Evolutionary conservation across 2,888 invertebrate genomes (phyloP).

Genomic region (Sepiola atlantica): DNA sequence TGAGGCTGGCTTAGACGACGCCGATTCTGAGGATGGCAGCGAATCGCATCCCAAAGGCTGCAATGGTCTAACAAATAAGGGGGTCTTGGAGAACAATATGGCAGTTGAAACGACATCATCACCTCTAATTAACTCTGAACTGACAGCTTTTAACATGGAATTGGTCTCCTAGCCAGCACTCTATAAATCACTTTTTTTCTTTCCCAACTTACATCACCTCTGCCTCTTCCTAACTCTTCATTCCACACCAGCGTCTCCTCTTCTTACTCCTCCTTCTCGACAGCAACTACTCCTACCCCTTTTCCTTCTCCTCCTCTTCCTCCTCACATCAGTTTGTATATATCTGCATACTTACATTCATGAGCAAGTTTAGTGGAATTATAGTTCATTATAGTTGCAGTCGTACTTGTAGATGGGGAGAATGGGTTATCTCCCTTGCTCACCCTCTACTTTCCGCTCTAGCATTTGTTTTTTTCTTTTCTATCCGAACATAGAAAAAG

Average conservation of each 20-base stretch:
- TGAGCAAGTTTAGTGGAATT: constrained; percentile 2
- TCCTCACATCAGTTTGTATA: not conserved
- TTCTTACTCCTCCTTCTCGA: not conserved
- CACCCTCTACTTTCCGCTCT: not conserved
- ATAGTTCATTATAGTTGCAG: constrained; percentile 2
- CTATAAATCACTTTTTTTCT: not conserved
- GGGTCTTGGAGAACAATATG: not conserved
- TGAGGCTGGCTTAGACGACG: constrained; percentile 47
- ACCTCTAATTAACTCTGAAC: not conserved
- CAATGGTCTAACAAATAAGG: not conserved
- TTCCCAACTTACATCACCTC: not conserved
- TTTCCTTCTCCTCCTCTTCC: not conserved
- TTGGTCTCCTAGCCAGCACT: not conserved
- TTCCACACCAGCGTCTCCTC: not conserved
- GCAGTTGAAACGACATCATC: not conserved
- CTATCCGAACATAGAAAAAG: not conserved
- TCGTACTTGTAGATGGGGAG: not conserved
- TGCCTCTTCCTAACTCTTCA: not conserved
- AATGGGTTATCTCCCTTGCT: not conserved
- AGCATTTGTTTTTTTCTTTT: not conserved
- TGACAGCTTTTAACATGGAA: not conserved
- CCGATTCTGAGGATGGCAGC: constrained; percentile 33
- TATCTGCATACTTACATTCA: not conserved
- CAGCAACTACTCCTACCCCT: not conserved
- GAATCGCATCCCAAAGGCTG: constrained; percentile 43